Evolutionary conservation across 2,888 invertebrate genomes (phyloP).

Genomic region (Ormyrus nitidulus): DNA sequence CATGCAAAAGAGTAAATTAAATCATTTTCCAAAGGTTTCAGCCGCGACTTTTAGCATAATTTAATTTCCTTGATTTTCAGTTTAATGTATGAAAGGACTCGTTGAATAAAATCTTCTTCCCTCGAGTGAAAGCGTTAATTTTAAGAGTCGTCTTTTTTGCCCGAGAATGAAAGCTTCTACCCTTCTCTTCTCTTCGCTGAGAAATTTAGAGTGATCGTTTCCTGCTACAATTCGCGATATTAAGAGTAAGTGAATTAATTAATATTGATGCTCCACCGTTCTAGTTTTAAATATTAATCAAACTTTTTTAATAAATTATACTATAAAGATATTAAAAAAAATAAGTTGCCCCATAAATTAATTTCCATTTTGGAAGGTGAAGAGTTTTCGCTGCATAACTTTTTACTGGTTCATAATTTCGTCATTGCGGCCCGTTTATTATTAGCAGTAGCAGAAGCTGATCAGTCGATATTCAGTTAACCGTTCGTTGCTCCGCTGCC

Average conservation of each 20-base stretch:
- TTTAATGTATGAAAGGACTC: conserved; percentile 39
- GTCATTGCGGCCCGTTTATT: conserved; percentile 28
- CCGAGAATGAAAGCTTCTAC: conserved; percentile 16
- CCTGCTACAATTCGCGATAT: conserved; percentile 25
- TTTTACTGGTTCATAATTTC: not conserved
- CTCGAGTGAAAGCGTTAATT: conserved; percentile 32
- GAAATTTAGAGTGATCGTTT: conserved; percentile 36
- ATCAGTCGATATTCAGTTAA: conserved; percentile 47
- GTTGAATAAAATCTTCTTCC: conserved; percentile 22
- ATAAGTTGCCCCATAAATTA: not conserved
- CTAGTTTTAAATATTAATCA: not conserved
- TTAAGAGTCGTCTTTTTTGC: conserved; percentile 19
- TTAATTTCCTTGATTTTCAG: conserved; percentile 40
- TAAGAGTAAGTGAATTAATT: conserved; percentile 33
- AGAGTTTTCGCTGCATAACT: not conserved
- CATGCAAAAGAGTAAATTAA: conserved; percentile 21
- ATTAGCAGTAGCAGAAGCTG: conserved; percentile 25
- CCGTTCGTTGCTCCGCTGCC: conserved; percentile 29
- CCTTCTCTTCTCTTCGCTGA: not conserved
- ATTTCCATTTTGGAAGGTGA: not conserved
- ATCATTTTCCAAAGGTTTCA: conserved; percentile 13
- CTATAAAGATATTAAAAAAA: not conserved
- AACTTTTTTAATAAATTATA: too few relatives aligned
- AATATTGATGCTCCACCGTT: conserved; percentile 16
- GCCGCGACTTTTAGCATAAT: conserved; percentile 40